A percentile compares a stretch with the other conserved stretches of the same genome.
These are phyloP conservation scores for Anguilla rostrata DNA, from an alignment of 2,113 vertebrate species.

Conservation along the genomic window DNA sequence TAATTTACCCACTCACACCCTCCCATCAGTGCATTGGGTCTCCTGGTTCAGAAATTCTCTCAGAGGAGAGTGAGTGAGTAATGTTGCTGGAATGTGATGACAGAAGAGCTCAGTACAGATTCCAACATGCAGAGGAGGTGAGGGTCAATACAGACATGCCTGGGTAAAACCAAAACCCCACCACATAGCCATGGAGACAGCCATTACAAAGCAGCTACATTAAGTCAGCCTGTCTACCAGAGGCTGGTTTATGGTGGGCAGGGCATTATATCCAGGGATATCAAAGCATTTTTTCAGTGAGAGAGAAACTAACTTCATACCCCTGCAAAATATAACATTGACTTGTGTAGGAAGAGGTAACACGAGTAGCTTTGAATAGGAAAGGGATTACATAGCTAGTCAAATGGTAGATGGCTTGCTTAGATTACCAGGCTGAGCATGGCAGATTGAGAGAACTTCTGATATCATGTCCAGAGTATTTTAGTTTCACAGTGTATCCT, in stretches of 20 bases:
- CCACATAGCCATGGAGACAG: neutral
- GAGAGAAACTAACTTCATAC: neutral
- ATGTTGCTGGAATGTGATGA: conserved; percentile 40
- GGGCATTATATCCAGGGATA: neutral
- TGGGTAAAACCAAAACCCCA: neutral
- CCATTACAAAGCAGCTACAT: neutral
- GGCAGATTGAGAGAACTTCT: neutral
- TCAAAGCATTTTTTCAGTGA: neutral
- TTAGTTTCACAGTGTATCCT: neutral
- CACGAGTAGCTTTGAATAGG: neutral
- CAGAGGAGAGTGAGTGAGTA: conserved; percentile 24
- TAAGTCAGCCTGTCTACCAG: neutral
- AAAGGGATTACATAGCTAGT: neutral
- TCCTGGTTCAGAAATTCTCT: neutral
- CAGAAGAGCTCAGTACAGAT: conserved; percentile 24
- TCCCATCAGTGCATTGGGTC: neutral
- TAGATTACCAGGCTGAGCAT: neutral
- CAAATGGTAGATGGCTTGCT: neutral
- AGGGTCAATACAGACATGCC: neutral
- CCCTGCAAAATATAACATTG: too few species aligned
- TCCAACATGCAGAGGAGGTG: neutral
- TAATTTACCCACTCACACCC: conserved; percentile 24
- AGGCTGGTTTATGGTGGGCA: neutral
- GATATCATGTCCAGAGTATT: neutral
- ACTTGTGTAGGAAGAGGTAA: neutral